Percentiles rank a stretch among this genome's conserved stretches.
Evolutionary conservation across 2,113 vertebrate genomes (phyloP).

Genomic region (Platichthys flesus): DNA sequence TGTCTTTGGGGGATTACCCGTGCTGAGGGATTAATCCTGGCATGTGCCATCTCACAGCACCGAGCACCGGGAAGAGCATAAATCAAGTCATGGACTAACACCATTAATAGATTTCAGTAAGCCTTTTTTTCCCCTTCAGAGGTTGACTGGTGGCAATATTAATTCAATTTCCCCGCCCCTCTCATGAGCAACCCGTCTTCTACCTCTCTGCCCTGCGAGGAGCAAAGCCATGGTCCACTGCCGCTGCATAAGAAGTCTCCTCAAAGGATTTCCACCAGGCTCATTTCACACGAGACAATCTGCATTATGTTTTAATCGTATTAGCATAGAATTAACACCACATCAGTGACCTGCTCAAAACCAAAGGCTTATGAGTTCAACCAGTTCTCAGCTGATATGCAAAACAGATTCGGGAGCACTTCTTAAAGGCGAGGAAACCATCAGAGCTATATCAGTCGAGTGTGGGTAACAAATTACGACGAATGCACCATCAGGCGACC

Average conservation of each 20-base stretch:
- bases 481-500: constrained; percentile 31
- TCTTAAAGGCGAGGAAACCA: background rate
- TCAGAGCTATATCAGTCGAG: constrained; percentile 9
- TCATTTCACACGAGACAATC: constrained; percentile 54
- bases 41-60: constrained; percentile 60
- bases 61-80: constrained; percentile 56
- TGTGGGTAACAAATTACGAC: constrained; percentile 20
- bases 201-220: constrained; percentile 26
- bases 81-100: constrained; percentile 72
- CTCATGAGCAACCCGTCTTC: constrained; percentile 36
- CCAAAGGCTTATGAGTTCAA: constrained; percentile 20
- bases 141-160: constrained; percentile 64
- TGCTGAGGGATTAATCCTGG: constrained; percentile 72
- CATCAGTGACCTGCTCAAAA: constrained; percentile 53
- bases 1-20: constrained; percentile 75
- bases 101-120: constrained; percentile 75
- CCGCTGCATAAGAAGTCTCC: constrained; percentile 44
- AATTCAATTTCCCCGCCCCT: constrained; percentile 67
- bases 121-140: constrained; percentile 56
- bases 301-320: constrained; percentile 68
- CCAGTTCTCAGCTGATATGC: constrained; percentile 39
- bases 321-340: constrained; percentile 60
- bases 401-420: constrained; percentile 39
- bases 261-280: constrained; percentile 45
- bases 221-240: constrained; percentile 48